These are phyloP conservation scores for Cepphus grylle DNA, from an alignment of 2,113 vertebrate genomes.

Conservation along the genomic window DNA sequence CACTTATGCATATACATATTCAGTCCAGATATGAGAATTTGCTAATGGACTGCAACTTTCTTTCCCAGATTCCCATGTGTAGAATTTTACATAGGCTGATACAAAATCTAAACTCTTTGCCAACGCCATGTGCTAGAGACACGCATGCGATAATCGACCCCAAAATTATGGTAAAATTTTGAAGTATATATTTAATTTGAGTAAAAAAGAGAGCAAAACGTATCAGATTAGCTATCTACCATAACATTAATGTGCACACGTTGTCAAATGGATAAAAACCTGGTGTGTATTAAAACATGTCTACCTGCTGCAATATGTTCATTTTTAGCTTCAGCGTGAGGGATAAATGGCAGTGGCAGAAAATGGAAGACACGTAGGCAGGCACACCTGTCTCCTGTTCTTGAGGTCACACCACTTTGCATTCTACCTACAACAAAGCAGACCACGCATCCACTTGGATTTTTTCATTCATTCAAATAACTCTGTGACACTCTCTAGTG, in stretches of 20 bases:
- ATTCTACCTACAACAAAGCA: neutral
- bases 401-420: neutral
- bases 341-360: neutral
- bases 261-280: neutral
- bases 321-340: neutral
- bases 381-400: neutral
- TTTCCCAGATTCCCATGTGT: constrained; percentile 57
- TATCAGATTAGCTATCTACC: neutral
- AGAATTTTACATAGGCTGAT: constrained; percentile 41
- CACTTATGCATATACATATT: constrained; percentile 62
- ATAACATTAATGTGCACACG: neutral
- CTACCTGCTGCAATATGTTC: neutral
- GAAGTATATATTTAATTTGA: neutral
- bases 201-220: neutral
- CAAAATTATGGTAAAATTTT: constrained; percentile 13
- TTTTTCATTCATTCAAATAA: neutral
- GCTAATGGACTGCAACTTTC: constrained; percentile 60
- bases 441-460: neutral
- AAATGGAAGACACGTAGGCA: neutral
- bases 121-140: neutral
- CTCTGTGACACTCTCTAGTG: constrained; percentile 31
- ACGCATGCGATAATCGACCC: neutral
- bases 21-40: constrained; percentile 37
- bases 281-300: neutral
- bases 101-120: constrained; percentile 31